phyloP scores from a whole-genome alignment of 2,888 invertebrate species.

The Harpalus rufipes region DNA sequence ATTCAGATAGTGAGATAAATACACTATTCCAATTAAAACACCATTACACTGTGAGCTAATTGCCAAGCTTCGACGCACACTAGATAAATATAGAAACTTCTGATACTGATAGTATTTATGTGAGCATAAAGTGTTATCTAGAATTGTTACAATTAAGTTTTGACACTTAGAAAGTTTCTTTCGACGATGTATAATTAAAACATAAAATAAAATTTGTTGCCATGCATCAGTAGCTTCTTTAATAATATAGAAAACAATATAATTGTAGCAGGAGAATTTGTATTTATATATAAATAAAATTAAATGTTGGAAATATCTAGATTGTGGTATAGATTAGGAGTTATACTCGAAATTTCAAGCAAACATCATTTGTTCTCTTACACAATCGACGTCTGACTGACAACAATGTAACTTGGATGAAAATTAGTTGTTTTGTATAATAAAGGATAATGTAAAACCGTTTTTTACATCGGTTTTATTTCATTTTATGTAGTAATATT shows the following conservation, averaged over 20 bases:
- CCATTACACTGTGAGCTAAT: conserved; percentile 21
- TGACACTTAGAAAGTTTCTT: conserved; percentile 33
- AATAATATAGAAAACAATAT: not conserved
- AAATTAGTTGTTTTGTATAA: too few species aligned
- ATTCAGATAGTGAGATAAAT: conserved; percentile 26
- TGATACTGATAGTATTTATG: conserved; percentile 3
- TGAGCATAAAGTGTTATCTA: conserved; percentile 16
- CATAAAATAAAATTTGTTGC: not conserved
- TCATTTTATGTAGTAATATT: too few species aligned
- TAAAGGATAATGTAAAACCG: too few species aligned
- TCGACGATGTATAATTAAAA: conserved; percentile 12
- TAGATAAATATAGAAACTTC: conserved; percentile 24
- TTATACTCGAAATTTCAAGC: too few species aligned
- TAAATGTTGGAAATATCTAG: too few species aligned
- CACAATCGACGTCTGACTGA: too few species aligned
- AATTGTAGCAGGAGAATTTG: too few species aligned
- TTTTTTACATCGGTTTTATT: too few species aligned
- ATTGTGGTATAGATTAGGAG: too few species aligned
- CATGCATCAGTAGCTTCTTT: not conserved
- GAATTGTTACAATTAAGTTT: conserved; percentile 40
- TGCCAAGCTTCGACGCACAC: not conserved
- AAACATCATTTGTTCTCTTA: too few species aligned
- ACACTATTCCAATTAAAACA: conserved; percentile 21
- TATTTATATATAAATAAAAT: too few species aligned
- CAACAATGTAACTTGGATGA: too few species aligned